These are phyloP conservation scores for Glossophaga mutica DNA, from an alignment of 2,797 vertebrate genomes.

Conservation along the genomic window DNA sequence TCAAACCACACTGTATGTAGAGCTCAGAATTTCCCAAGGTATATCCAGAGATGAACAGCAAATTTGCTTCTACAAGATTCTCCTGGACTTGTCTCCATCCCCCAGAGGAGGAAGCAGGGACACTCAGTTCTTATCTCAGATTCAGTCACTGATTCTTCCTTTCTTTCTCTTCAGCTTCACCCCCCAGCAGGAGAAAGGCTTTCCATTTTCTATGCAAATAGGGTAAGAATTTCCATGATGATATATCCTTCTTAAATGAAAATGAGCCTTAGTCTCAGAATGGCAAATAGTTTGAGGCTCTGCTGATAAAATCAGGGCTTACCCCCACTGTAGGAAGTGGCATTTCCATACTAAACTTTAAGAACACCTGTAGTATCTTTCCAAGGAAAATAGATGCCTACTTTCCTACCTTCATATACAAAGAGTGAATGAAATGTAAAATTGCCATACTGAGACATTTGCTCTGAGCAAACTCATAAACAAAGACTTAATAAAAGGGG, in stretches of 20 bases:
- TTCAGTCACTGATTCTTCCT: neutral
- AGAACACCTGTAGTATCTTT: neutral
- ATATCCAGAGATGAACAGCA: neutral
- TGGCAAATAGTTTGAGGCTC: neutral
- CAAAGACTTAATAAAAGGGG: neutral
- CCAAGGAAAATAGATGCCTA: neutral
- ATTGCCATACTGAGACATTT: neutral
- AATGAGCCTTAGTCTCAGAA: neutral
- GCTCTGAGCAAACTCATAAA: neutral
- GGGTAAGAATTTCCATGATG: neutral
- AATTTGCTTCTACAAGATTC: neutral
- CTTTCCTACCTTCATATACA: neutral
- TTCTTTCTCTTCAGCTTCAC: neutral
- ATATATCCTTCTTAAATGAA: neutral
- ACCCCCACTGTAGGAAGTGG: neutral
- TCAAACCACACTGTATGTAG: neutral
- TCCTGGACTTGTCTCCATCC: neutral
- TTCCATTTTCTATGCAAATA: neutral
- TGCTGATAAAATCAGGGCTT: neutral
- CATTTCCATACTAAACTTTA: neutral
- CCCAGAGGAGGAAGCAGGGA: neutral
- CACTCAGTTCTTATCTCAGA: neutral
- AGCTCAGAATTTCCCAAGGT: neutral
- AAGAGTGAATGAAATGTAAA: neutral
- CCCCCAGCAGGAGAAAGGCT: neutral